Percentiles rank a stretch among this genome's conserved stretches.
Evolutionary conservation across 2,113 vertebrate species (phyloP).

Genomic region (Oreocharis arfaki): DNA sequence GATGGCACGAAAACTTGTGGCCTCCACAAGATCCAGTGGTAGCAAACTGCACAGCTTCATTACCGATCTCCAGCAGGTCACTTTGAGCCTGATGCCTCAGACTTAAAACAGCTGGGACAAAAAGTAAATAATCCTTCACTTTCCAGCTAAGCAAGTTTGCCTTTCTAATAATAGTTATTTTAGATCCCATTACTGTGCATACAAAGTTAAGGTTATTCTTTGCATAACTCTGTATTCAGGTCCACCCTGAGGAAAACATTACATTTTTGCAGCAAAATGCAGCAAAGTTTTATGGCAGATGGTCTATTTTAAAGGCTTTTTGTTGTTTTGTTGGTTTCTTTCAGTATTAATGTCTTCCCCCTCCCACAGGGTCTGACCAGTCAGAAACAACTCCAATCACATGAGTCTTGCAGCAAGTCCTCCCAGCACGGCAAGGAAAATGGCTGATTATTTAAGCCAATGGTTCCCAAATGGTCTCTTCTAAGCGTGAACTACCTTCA

Average conservation of each 20-base stretch:
- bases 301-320: not conserved
- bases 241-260: not conserved
- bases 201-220: not conserved
- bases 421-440: not conserved
- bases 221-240: not conserved
- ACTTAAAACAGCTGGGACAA: not conserved
- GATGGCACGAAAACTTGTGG: not conserved
- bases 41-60: not conserved
- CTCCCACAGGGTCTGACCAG: not conserved
- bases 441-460: not conserved
- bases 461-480: not conserved
- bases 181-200: not conserved
- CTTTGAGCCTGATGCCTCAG: not conserved
- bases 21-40: not conserved
- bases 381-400: not conserved
- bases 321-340: not conserved
- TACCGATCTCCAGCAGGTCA: not conserved
- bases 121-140: not conserved
- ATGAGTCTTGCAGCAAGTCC: not conserved
- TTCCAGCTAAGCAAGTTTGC: not conserved
- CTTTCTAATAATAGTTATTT: constrained; percentile 26
- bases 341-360: not conserved
- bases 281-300: not conserved
- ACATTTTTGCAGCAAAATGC: not conserved
- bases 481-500: not conserved